phyloP scores from a whole-genome alignment of 2,113 vertebrate genomes.

The Mirounga angustirostris region DNA sequence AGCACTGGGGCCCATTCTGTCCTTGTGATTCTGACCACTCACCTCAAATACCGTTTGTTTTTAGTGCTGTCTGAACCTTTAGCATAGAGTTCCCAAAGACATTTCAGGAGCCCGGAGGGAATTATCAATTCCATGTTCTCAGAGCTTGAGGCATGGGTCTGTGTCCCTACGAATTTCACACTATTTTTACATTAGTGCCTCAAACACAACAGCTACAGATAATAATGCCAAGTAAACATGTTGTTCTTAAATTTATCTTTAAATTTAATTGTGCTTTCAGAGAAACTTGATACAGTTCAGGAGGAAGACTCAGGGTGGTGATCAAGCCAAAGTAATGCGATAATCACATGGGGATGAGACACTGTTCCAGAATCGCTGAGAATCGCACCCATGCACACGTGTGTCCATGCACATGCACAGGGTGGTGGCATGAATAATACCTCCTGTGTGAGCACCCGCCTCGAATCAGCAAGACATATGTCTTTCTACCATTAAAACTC shows the following conservation, averaged over 20 bases:
- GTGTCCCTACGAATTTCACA: not conserved
- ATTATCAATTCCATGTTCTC: not conserved
- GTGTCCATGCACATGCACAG: not conserved
- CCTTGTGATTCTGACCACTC: not conserved
- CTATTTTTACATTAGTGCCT: not conserved
- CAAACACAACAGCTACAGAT: not conserved
- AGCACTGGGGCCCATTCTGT: not conserved
- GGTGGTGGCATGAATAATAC: not conserved
- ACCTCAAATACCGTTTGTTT: not conserved
- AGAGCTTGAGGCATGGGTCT: not conserved
- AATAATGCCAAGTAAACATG: not conserved
- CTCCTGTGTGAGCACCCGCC: not conserved
- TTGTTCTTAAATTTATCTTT: conserved; percentile 36
- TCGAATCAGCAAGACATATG: not conserved
- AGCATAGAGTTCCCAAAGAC: not conserved
- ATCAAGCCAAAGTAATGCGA: not conserved
- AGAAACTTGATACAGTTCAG: not conserved
- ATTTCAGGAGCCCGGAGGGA: not conserved
- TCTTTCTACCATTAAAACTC: conserved; percentile 8
- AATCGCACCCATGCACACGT: not conserved
- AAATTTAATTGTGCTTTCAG: conserved; percentile 41
- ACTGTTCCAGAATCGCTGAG: not conserved
- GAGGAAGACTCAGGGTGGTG: not conserved
- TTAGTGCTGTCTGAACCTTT: conserved; percentile 7
- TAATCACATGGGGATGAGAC: not conserved